Percentiles rank a stretch among this genome's conserved stretches.
Conservation (phyloP, 2,113 vertebrate genomes). For the Brachionichthys hirsutus region DNA sequence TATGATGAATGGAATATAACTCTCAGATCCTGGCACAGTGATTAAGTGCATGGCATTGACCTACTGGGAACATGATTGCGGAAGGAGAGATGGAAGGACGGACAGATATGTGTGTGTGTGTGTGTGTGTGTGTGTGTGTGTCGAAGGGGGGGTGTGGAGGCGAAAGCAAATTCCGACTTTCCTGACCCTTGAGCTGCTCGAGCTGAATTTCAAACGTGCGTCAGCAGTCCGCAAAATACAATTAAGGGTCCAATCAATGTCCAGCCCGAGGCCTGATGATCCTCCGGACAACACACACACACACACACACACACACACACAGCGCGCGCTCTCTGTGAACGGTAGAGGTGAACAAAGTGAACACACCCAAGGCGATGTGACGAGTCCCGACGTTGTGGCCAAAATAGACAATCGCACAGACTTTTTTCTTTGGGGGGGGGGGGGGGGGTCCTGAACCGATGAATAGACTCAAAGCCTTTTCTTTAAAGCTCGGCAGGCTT, state of each 20-base stretch:
- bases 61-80: conserved; percentile 38
- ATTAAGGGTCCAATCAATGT: conserved; percentile 69
- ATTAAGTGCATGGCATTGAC: conserved; percentile 37
- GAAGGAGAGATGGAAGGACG: conserved; percentile 18
- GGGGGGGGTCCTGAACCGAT: conserved; percentile 28
- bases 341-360: conserved; percentile 14
- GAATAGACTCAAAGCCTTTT: conserved; percentile 1
- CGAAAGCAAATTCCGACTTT: conserved; percentile 48
- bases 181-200: conserved; percentile 32
- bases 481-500: conserved; percentile 34
- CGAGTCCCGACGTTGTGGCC: not conserved
- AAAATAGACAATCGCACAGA: too few species aligned
- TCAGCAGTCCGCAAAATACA: conserved; percentile 61
- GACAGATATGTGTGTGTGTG: conserved; percentile 21
- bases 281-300: conserved; percentile 13
- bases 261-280: conserved; percentile 41
- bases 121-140: conserved; percentile 18
- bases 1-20: conserved; percentile 52
- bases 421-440: too few species aligned
- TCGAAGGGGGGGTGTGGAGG: conserved; percentile 10
- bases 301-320: not conserved
- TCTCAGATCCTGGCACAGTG: conserved; percentile 31
- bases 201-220: conserved; percentile 61
- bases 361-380: not conserved
- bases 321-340: conserved; percentile 6